Conservation (phyloP, 1,140 invertebrate species). For the Bombus turneri region DNA sequence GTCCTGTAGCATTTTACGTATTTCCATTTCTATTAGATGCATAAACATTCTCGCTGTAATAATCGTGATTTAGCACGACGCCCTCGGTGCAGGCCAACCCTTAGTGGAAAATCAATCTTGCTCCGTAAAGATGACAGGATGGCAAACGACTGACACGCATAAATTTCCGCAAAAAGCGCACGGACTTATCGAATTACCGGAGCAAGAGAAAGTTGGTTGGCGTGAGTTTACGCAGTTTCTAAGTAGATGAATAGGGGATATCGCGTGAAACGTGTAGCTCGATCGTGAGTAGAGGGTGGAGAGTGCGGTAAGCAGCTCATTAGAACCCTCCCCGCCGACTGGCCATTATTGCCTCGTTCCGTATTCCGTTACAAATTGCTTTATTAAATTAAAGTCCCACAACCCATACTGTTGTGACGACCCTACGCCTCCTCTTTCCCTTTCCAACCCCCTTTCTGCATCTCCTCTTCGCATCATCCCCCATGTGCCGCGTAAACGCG, state of each 20-base stretch:
- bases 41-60: background rate
- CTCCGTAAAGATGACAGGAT: conserved; percentile 1
- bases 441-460: background rate
- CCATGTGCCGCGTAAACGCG: conserved; percentile 49
- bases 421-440: conserved; percentile 53
- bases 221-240: conserved; percentile 63
- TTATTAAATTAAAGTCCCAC: conserved; percentile 80
- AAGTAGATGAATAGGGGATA: conserved; percentile 64
- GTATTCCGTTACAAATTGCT: conserved; percentile 82
- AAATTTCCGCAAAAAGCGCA: conserved; percentile 59
- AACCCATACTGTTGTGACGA: conserved; percentile 73
- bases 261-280: conserved; percentile 53
- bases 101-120: conserved; percentile 26
- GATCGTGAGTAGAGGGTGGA: conserved; percentile 69
- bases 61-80: background rate
- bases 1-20: background rate
- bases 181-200: conserved; percentile 59
- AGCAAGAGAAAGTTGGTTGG: conserved; percentile 18
- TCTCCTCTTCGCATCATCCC: conserved; percentile 4
- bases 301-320: conserved; percentile 82
- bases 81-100: no score
- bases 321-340: conserved; percentile 81
- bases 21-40: background rate
- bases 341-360: conserved; percentile 82
- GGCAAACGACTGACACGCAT: conserved; percentile 35